Base-by-base conservation (phyloP, 23 tunicate species). In the Trididemnum clinides region DNA sequence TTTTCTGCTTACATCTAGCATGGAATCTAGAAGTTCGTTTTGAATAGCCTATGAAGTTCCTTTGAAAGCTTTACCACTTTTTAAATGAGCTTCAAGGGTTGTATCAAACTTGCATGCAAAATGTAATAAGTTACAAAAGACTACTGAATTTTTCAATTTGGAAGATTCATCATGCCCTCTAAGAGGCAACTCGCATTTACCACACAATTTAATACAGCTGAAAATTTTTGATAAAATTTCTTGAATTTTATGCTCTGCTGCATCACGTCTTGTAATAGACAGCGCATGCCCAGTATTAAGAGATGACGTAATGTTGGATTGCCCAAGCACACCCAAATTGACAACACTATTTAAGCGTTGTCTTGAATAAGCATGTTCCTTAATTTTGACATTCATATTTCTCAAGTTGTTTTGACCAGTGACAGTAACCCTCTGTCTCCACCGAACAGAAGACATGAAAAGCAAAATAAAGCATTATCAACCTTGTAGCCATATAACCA, bases 81-180 rank as follows among this genome's bases (percentile, higher is more conserved):
- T 23, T 19, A 62, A 19, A 22, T 62, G 27, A 6, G 25, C 5
- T 62, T 62, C n/a, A 4, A 62, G 69, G n/a, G 69, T 4, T 5
- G 69, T 12, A 62, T 69, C 76, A 69, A 69, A 69, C 30, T 69
- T 28, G 30, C 21, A 29, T 6, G 30, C n/a, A 29, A 69, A 69
- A 69, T 69, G 12, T 7, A 69, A 5, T 6, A 69, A 28, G 7
- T 10, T 6, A 4, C 76, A 7, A 31, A 69, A 69, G 12, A 69
- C 76, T 69, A 35, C 76, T 69, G 76, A 37, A n/a, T 69, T 74
- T 7, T 18, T 2, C 28, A 29, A 74, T 12, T 10, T n/a, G 12
- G 28, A 3, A 37, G 28, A 35, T 74, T 74, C 81, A 74, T 74
- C 59, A 38, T 74, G 81, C 6, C 81, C 81, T 37, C 81, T 38